Evolutionary conservation across 2,113 vertebrate species (phyloP).

Genomic region (Sterrhoptilus dennistouni): DNA sequence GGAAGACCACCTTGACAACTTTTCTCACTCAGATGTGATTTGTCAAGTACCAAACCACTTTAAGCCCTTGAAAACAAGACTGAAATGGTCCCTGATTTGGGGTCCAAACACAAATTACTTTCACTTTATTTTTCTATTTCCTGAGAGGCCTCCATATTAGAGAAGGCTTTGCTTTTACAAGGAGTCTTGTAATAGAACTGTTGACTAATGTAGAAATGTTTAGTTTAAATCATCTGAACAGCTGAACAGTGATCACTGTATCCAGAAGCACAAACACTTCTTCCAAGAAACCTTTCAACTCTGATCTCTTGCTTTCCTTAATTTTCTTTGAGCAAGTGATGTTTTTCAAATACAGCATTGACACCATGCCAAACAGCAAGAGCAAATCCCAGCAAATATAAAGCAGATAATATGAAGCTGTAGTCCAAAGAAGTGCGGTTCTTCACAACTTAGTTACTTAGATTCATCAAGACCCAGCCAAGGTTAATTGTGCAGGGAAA

Average conservation of each 20-base stretch:
- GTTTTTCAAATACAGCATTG: neutral
- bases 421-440: neutral
- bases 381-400: neutral
- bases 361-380: neutral
- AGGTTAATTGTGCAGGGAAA: neutral
- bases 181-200: neutral
- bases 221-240: neutral
- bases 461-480: neutral
- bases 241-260: neutral
- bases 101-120: neutral
- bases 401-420: neutral
- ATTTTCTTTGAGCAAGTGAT: neutral
- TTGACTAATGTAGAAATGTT: neutral
- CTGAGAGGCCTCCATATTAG: neutral
- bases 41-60: neutral
- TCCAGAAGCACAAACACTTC: neutral
- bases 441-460: neutral
- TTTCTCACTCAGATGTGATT: neutral
- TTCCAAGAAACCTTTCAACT: neutral
- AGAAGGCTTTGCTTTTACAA: neutral
- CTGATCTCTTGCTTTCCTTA: neutral
- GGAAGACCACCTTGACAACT: neutral
- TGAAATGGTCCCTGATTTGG: neutral
- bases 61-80: neutral
- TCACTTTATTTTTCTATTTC: neutral